phyloP scores from a whole-genome alignment of 2,113 vertebrate species.

The Datnioides undecimradiatus region DNA sequence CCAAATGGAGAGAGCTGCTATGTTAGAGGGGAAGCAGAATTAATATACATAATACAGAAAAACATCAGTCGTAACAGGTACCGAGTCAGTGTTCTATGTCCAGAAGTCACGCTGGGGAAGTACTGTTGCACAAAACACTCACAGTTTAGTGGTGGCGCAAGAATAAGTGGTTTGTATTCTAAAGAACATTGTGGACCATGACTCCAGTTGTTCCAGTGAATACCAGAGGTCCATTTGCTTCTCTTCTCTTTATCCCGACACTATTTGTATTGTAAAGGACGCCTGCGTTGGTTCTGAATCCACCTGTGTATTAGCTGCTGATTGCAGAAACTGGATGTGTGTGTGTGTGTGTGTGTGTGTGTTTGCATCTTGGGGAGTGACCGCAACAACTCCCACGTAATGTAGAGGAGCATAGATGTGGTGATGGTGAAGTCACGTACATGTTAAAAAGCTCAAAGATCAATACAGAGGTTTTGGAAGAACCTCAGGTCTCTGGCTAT shows the following conservation, averaged over 20 bases:
- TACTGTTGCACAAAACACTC: background rate
- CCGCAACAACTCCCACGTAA: background rate
- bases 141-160: too few species aligned
- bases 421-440: background rate
- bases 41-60: background rate
- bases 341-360: background rate
- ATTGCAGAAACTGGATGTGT: background rate
- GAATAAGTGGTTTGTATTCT: background rate
- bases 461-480: background rate
- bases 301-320: background rate
- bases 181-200: background rate
- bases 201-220: background rate
- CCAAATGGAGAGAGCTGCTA: background rate
- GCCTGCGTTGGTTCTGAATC: background rate
- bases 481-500: background rate
- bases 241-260: background rate
- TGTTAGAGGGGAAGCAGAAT: background rate
- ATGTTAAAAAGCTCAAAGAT: background rate
- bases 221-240: background rate
- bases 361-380: background rate
- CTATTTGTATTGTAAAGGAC: background rate
- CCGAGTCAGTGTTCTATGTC: background rate
- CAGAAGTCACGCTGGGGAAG: background rate
- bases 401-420: background rate
- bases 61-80: background rate